Base-by-base conservation (phyloP, 2,888 invertebrate genomes). In the Drosophila conformis region DNA sequence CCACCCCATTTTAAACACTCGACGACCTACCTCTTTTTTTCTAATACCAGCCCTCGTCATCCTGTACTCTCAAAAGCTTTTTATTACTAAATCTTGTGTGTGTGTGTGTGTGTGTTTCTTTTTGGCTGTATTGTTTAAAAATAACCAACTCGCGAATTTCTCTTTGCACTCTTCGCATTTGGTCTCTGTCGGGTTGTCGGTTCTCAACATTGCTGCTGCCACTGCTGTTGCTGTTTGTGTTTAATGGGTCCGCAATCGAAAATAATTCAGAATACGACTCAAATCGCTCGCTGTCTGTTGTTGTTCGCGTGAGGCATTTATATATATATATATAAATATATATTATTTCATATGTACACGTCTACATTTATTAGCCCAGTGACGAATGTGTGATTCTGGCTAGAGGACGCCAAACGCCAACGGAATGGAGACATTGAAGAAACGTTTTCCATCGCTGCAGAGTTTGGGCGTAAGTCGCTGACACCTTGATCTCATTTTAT, bases 361-460 rank as follows among this genome's bases (percentile, higher is more conserved):
- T 48, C 31, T 54, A 29, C 49, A 51, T 62, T 60, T 64, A 69
- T 78, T 64, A 52, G 57, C 53, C 71, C 54, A 46, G 48, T 31
- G 63, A 48, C 74, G 63, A 62, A 74, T 73, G 67, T 73, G 70
- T 56, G 21, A 57, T 57, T 27, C 48, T 46, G 21, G 29, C 59
- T 59, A 36, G 36, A 48, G 53, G 6, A 52, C 10, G 10, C 38
- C 29, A 48, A 29, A 52, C 7, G 5, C 38, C 33, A 48, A 21
- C 46, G 51, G 42, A 78, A 92, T 92, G 92, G 77, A 92, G 78
- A 92, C 90, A 71, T 91, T 94, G 82, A 94, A 94, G 84, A 94
- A 94, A 89, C 93, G 93, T 78, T 94, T 94, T 86, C 94, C 94
- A 66, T 94, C 94, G 69, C 91, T 94, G 76, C 93, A 94, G 79